These are phyloP conservation scores for Pyrrhia umbra DNA, from an alignment of 2,888 invertebrate species.

Conservation along the genomic window DNA sequence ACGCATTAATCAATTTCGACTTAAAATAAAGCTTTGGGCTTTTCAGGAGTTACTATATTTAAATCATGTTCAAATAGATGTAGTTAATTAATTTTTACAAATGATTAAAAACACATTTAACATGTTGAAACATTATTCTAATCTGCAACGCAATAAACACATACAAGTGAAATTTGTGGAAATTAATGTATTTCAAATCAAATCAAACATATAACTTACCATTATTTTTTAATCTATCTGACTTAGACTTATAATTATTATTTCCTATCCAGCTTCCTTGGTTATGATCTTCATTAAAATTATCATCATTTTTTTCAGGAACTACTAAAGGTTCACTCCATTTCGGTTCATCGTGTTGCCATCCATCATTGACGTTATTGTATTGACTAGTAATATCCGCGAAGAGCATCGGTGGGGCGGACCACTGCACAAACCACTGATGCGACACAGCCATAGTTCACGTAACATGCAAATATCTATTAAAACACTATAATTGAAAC, in stretches of 20 bases:
- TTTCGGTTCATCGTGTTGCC: conserved; percentile 65
- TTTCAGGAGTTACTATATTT: no score
- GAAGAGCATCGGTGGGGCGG: conserved; percentile 78
- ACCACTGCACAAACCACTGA: conserved; percentile 89
- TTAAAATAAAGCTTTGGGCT: no score
- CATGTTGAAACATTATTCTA: no score
- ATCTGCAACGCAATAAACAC: no score
- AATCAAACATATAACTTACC: conserved; percentile 65
- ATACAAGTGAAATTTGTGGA: no score
- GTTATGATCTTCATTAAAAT: conserved; percentile 43
- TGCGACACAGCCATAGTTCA: conserved; percentile 84
- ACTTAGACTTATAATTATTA: conserved; percentile 35
- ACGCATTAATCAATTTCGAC: neutral
- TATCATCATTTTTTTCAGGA: conserved; percentile 53
- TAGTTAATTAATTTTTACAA: no score
- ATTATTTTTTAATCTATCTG: conserved; percentile 56
- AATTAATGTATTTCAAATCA: no score
- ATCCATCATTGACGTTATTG: conserved; percentile 74
- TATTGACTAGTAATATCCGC: conserved; percentile 80
- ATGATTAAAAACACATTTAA: no score
- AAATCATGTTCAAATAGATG: no score
- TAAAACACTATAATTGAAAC: conserved; percentile 53
- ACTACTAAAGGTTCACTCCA: conserved; percentile 60
- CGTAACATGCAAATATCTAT: conserved; percentile 62
- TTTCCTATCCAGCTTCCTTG: conserved; percentile 47